Evolutionary conservation across 1,140 invertebrate genomes (phyloP), one percentile per base, ranked within the genome.

Genomic region (Elymnias hypermnestra): DNA sequence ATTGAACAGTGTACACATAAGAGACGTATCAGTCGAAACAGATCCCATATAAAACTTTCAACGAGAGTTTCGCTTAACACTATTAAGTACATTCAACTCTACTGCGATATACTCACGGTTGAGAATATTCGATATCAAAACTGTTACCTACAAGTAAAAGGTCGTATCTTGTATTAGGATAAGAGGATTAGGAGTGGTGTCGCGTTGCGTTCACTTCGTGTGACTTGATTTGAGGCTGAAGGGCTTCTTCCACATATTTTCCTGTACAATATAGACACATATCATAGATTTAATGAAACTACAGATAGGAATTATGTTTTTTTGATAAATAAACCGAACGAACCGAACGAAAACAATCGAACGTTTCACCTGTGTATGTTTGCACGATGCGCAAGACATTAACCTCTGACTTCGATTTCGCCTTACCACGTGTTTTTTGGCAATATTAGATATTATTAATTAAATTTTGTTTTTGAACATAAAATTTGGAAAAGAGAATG

Each of bases 131-230:
- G 46, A 5, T 21, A 45, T 43, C 36, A 42, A 42, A 29, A 17
- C 18, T n/a, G n/a, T n/a, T n/a, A n/a, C n/a, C n/a, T 15, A 26
- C 26, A 53, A 44, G 38, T 53, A 49, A 57, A 63, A 56, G 53
- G 49, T 46, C 39, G 33, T 50, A 54, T 57, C 52, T 56, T 53
- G 25, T 57, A 56, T 63, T 50, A 54, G 59, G 56, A 53, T 66
- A 66, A 67, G 60, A 63, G 57, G 63, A 63, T 67, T 67, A 57
- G 19, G 60, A 40, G 28, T 50, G 53, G 59, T 56, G 56, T 63
- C 46, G 54, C 33, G 49, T 49, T 50, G 51, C 50, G 37, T 37
- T 55, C 37, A 41, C 49, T 22, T 39, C 38, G 38, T 55, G 61
- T 56, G 59, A 60, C 56, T 57, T 55, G 51, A 63, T 63, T 63